Percentiles rank a stretch among this genome's conserved stretches.
Evolutionary conservation across 2,888 invertebrate species (phyloP).

Genomic region (Ceramica pisi): DNA sequence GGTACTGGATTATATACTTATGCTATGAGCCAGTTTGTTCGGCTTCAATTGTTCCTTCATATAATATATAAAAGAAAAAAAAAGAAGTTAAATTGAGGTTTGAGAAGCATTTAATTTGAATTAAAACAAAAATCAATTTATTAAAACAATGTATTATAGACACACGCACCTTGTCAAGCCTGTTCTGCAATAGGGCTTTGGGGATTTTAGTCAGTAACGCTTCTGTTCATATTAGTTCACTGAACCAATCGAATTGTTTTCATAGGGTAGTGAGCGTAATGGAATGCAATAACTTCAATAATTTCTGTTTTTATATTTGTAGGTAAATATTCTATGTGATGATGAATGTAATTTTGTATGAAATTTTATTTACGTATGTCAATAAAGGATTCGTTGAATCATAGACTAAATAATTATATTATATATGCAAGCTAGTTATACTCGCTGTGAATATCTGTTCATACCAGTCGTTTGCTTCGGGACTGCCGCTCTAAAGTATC

Average conservation of each 20-base stretch:
- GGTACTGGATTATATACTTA: slow-evolving; percentile 43
- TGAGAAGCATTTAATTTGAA: slow-evolving; percentile 45
- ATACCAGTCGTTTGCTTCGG: slow-evolving; percentile 15
- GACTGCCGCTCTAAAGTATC: slow-evolving; percentile 5
- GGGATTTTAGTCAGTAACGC: slow-evolving; percentile 46
- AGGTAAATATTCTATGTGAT: slow-evolving; percentile 56
- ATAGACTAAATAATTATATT: slow-evolving; percentile 40
- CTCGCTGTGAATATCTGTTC: slow-evolving; percentile 41
- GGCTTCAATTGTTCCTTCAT: slow-evolving; percentile 48
- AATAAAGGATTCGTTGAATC: slow-evolving; percentile 55
- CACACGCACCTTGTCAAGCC: slow-evolving; percentile 9
- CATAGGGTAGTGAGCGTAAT: slow-evolving; percentile 56
- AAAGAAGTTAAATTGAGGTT: slow-evolving; percentile 49
- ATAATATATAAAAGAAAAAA: slow-evolving; percentile 45
- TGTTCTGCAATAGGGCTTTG: slow-evolving; percentile 42
- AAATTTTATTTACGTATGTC: slow-evolving; percentile 61
- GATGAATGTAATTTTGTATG: slow-evolving; percentile 62
- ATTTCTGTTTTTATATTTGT: slow-evolving; percentile 63
- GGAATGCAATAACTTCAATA: slow-evolving; percentile 55
- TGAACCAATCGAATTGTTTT: slow-evolving; percentile 48
- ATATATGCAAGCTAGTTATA: slow-evolving; percentile 37
- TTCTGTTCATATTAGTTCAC: slow-evolving; percentile 36
- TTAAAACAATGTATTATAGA: slow-evolving; percentile 20
- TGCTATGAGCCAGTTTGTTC: slow-evolving; percentile 48
- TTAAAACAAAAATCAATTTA: slow-evolving; percentile 36